Percentiles rank a stretch among this genome's conserved stretches.
These are phyloP conservation scores for Hydra vulgaris DNA, from an alignment of 30 jellyfish, hydroid and myxozoan species.

Conservation along the genomic window DNA sequence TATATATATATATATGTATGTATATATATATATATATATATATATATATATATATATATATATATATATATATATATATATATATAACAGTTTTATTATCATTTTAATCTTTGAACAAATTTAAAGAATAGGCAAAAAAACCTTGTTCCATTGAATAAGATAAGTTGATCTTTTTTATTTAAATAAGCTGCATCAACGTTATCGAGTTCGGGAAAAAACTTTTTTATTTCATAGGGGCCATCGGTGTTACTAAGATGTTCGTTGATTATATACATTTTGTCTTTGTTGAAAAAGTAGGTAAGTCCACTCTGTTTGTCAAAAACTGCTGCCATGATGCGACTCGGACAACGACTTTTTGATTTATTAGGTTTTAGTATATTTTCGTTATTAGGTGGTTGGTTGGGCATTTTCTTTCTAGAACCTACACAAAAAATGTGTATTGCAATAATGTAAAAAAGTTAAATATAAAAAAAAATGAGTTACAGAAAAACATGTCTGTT, in stretches of 20 bases:
- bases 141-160: slow-evolving; percentile 51
- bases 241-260: slow-evolving; percentile 15
- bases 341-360: not conserved
- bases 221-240: slow-evolving; percentile 44
- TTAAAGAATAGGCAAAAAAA: too few species aligned
- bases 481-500: not conserved
- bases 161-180: slow-evolving; percentile 26
- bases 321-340: slow-evolving; percentile 27
- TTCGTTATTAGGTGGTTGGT: not conserved
- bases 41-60: too few species aligned
- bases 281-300: slow-evolving; percentile 56
- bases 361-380: not conserved
- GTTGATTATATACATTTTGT: slow-evolving; percentile 35
- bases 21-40: too few species aligned
- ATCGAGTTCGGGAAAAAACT: slow-evolving; percentile 41
- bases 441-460: not conserved
- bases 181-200: slow-evolving; percentile 57
- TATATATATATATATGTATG: too few species aligned
- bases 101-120: too few species aligned
- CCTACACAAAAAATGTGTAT: not conserved
- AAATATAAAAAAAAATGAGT: too few species aligned
- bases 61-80: too few species aligned
- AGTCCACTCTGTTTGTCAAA: slow-evolving; percentile 25
- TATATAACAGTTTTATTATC: too few species aligned
- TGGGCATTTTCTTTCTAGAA: not conserved